Evolutionary conservation across 1,140 invertebrate genomes (phyloP).

Genomic region (Calephelis virginiensis): DNA sequence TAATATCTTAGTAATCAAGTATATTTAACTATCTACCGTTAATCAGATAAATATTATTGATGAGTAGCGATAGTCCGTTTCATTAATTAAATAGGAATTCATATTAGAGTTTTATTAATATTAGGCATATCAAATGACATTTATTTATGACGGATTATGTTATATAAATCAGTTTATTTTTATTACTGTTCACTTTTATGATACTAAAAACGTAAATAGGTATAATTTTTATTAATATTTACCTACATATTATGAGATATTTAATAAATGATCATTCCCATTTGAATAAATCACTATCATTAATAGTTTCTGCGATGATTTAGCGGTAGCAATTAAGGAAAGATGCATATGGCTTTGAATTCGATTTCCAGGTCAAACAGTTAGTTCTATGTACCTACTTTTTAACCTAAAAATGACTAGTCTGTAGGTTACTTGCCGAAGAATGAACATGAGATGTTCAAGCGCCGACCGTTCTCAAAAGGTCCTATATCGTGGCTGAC

Average conservation of each 20-base stretch:
- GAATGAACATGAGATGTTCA: too few species aligned
- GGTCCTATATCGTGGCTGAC: too few species aligned
- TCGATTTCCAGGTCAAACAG: too few species aligned
- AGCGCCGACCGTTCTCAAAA: too few species aligned
- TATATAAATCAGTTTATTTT: constrained; percentile 4
- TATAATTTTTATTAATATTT: constrained; percentile 6
- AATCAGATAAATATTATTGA: constrained; percentile 5
- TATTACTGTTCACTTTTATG: background rate
- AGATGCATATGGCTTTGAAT: too few species aligned
- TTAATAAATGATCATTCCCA: background rate
- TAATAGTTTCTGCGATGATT: too few species aligned
- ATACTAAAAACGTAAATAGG: constrained; percentile 1
- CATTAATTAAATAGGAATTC: constrained; percentile 11
- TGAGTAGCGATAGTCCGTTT: background rate
- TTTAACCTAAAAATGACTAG: too few species aligned
- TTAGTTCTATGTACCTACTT: too few species aligned
- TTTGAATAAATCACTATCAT: too few species aligned
- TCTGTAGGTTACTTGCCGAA: too few species aligned
- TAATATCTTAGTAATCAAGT: constrained; percentile 4
- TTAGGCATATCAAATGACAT: background rate
- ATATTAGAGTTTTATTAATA: constrained; percentile 8
- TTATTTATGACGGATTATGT: background rate
- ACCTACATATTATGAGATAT: background rate
- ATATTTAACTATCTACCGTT: constrained; percentile 11
- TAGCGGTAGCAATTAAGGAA: too few species aligned